Conservation (phyloP, 2,888 invertebrate genomes). For the Sympetrum striolatum region DNA sequence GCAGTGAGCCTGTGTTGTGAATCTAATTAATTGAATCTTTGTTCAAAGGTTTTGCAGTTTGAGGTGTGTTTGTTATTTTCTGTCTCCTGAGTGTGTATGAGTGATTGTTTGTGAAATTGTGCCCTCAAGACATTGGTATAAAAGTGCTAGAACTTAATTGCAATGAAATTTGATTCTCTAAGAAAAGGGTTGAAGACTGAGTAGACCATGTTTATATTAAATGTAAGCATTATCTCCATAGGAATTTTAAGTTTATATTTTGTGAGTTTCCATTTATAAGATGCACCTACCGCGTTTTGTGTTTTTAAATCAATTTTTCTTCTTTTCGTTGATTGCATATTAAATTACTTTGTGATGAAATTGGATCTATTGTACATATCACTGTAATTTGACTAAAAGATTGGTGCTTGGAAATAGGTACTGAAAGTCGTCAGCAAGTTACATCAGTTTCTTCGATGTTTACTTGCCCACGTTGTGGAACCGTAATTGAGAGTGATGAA, state of each 20-base stretch:
- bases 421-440: not conserved
- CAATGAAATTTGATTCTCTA: slow-evolving; percentile 13
- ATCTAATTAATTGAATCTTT: not conserved
- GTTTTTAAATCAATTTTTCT: not conserved
- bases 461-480: not conserved
- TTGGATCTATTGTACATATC: slow-evolving; percentile 37
- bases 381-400: slow-evolving; percentile 31
- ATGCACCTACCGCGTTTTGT: slow-evolving; percentile 16
- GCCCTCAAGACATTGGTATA: slow-evolving; percentile 9
- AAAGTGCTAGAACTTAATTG: slow-evolving; percentile 23
- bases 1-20: slow-evolving; percentile 30
- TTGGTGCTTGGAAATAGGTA: not conserved
- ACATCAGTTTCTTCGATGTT: not conserved
- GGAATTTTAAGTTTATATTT: slow-evolving; percentile 16
- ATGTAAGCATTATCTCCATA: slow-evolving; percentile 12
- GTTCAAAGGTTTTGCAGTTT: slow-evolving; percentile 2
- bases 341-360: not conserved
- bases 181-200: slow-evolving; percentile 36
- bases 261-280: slow-evolving; percentile 40
- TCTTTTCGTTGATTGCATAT: not conserved
- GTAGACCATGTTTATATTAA: slow-evolving; percentile 40
- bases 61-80: slow-evolving; percentile 39
- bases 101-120: slow-evolving; percentile 31
- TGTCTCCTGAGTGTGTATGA: slow-evolving; percentile 32
- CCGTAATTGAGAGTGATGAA: not conserved